phyloP scores from a whole-genome alignment of 1,140 invertebrate species.

The Penaeus indicus region DNA sequence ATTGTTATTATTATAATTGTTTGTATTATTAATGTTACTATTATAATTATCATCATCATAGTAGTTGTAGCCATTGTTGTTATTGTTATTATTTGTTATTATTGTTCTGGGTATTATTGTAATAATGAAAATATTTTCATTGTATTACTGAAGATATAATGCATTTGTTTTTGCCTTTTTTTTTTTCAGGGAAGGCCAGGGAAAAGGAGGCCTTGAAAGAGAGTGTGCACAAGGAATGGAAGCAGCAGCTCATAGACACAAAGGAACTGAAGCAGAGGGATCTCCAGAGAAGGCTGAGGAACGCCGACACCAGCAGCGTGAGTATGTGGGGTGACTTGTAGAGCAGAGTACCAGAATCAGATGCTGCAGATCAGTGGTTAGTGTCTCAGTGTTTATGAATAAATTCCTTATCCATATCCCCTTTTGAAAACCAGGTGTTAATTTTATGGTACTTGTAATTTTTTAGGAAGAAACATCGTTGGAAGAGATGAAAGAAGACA shows the following conservation, averaged over 20 bases:
- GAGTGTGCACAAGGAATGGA: constrained; percentile 7
- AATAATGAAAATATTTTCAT: no score
- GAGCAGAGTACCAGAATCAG: no score
- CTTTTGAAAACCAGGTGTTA: background rate
- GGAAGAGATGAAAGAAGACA: background rate
- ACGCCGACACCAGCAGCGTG: background rate
- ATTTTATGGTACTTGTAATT: background rate
- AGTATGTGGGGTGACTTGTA: background rate
- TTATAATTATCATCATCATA: no score
- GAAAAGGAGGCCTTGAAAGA: background rate
- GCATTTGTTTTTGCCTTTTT: background rate
- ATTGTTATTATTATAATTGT: no score
- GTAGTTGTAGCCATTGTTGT: no score
- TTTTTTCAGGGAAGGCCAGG: background rate
- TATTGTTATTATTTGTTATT: no score
- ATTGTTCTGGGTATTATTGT: no score
- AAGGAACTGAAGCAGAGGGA: background rate
- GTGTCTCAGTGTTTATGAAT: background rate
- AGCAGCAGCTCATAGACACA: background rate
- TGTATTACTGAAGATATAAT: no score
- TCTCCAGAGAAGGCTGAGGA: constrained; percentile 3
- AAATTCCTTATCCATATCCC: background rate
- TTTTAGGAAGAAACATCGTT: constrained; percentile 13
- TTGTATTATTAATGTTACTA: no score
- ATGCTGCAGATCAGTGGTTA: no score